Evolutionary conservation across 1,140 invertebrate genomes (phyloP).

Genomic region (Zaprionus vittiger): DNA sequence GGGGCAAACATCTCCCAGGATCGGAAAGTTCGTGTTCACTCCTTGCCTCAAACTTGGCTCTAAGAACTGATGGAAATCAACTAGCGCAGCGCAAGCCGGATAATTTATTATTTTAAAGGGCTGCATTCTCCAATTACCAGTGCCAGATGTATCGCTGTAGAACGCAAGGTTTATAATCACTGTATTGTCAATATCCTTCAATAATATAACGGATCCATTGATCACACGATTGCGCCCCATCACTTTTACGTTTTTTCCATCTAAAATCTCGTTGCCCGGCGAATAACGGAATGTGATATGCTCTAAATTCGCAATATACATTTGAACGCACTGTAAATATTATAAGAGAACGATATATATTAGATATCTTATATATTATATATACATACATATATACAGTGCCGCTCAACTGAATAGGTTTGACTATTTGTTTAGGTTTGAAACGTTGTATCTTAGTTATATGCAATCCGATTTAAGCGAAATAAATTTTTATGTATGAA

Average conservation of each 20-base stretch:
- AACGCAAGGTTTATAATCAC: not conserved
- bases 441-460: too few relatives aligned
- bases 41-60: not conserved
- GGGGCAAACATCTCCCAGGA: constrained; percentile 1
- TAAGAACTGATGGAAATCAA: not conserved
- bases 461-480: too few relatives aligned
- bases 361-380: not conserved
- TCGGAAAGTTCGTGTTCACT: constrained; percentile 5
- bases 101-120: not conserved
- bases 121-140: constrained; percentile 1
- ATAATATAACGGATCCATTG: not conserved
- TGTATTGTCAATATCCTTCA: not conserved
- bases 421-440: too few relatives aligned
- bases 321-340: not conserved
- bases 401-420: too few relatives aligned
- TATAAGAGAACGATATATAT: not conserved
- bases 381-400: too few relatives aligned
- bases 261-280: accelerated
- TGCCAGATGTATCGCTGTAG: not conserved
- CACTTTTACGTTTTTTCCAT: not conserved
- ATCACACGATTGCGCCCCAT: constrained; percentile 22
- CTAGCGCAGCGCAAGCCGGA: not conserved
- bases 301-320: not conserved
- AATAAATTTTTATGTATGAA: too few relatives aligned
- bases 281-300: not conserved